Percentiles rank a stretch among this genome's conserved stretches.
Conservation (phyloP, 2,888 invertebrate genomes). For the Eumerus sabulonum region DNA sequence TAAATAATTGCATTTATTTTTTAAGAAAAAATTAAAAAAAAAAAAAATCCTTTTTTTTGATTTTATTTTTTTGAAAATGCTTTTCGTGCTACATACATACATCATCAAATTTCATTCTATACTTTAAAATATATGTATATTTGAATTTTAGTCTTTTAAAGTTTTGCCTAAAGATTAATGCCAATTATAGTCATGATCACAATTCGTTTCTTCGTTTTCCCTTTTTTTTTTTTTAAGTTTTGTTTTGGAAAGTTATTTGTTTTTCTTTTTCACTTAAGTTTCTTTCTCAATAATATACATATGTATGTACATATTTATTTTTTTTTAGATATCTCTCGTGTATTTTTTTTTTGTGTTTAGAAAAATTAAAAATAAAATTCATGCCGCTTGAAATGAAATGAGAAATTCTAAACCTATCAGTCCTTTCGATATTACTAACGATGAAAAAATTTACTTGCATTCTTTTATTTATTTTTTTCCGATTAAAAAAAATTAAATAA, state of each 20-base stretch:
- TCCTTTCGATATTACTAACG: slow-evolving; percentile 71
- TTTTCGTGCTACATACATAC: slow-evolving; percentile 69
- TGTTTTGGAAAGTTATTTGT: slow-evolving; percentile 63
- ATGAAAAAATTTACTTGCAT: slow-evolving; percentile 33
- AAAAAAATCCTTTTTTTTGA: slow-evolving; percentile 23
- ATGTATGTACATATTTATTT: too few species aligned
- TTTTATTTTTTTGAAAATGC: slow-evolving; percentile 39
- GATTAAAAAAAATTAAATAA: slow-evolving; percentile 16
- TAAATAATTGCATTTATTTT: slow-evolving; percentile 1
- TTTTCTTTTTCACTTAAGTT: slow-evolving; percentile 33
- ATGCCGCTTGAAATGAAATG: slow-evolving; percentile 65
- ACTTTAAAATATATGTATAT: slow-evolving; percentile 66
- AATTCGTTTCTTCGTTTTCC: slow-evolving; percentile 67
- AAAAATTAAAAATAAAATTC: slow-evolving; percentile 49
- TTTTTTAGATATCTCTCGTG: slow-evolving; percentile 25
- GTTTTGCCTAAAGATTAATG: slow-evolving; percentile 69
- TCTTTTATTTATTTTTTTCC: slow-evolving; percentile 12
- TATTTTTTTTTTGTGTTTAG: slow-evolving; percentile 27
- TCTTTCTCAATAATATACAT: slow-evolving; percentile 42
- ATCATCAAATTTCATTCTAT: slow-evolving; percentile 58
- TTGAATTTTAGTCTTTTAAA: slow-evolving; percentile 66
- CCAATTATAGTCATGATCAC: slow-evolving; percentile 69
- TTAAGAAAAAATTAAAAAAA: slow-evolving; percentile 28
- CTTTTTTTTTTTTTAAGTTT: slow-evolving; percentile 42
- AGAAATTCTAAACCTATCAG: slow-evolving; percentile 73